Conservation (phyloP, 2,888 invertebrate species). For the Tetragnatha montana region DNA sequence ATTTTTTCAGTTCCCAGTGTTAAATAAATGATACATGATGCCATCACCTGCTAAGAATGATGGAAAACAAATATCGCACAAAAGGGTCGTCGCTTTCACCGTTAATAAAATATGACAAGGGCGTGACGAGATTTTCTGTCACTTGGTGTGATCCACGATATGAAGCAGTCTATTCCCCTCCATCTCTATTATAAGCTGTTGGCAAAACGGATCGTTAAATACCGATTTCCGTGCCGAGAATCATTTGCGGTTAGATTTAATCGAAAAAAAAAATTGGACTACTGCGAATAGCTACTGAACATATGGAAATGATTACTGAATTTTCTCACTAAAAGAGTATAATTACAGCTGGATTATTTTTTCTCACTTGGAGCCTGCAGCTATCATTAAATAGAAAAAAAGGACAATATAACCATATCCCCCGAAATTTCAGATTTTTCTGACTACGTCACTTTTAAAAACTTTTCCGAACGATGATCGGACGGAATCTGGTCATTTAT, state of each 20-base stretch:
- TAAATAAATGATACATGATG: neutral
- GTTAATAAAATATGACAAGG: slow-evolving; percentile 13
- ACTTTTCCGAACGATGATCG: too few species aligned
- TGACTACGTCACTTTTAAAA: too few species aligned
- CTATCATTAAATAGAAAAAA: neutral
- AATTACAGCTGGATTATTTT: neutral
- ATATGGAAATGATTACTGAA: neutral
- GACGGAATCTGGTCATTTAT: too few species aligned
- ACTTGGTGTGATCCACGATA: neutral
- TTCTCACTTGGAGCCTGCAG: neutral
- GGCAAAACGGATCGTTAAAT: slow-evolving; percentile 13
- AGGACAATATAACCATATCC: too few species aligned
- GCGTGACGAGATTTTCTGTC: slow-evolving; percentile 25
- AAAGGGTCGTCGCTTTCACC: slow-evolving; percentile 12
- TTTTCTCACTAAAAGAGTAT: neutral
- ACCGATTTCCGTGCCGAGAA: slow-evolving; percentile 8
- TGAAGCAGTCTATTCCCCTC: neutral
- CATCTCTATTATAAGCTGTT: neutral
- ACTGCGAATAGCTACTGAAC: neutral
- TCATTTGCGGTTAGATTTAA: slow-evolving; percentile 5
- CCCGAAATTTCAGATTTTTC: too few species aligned
- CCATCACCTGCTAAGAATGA: neutral
- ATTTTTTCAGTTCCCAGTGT: neutral
- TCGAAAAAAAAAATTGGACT: neutral
- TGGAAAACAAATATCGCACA: slow-evolving; percentile 4